Evolutionary conservation across 2,888 invertebrate genomes (phyloP).

Genomic region (Cephus pulcher): DNA sequence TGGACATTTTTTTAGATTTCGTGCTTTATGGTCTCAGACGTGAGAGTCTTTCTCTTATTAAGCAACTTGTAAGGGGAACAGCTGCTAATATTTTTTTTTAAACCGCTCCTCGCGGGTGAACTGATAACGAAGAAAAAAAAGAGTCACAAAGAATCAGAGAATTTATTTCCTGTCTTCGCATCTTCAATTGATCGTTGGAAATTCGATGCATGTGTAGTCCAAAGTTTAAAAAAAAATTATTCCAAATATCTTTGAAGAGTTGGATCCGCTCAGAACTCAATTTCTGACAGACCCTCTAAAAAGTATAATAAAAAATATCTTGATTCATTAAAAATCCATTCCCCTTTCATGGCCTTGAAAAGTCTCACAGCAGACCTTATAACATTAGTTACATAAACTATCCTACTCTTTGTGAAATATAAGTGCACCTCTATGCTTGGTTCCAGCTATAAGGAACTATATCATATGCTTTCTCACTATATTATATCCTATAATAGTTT

Average conservation of each 20-base stretch:
- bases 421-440: constrained; percentile 17
- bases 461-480: constrained; percentile 1
- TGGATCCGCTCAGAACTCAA: background rate
- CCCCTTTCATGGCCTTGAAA: background rate
- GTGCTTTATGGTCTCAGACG: constrained; percentile 29
- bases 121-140: constrained; percentile 6
- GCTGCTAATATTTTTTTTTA: constrained; percentile 11
- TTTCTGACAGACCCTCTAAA: background rate
- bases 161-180: background rate
- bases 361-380: background rate
- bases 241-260: background rate
- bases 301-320: background rate
- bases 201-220: background rate
- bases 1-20: constrained; percentile 30
- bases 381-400: background rate
- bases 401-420: constrained; percentile 10
- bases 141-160: background rate
- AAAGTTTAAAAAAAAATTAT: background rate
- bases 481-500: background rate
- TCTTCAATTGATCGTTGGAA: background rate
- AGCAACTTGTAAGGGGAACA: background rate
- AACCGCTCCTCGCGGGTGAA: constrained; percentile 10
- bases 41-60: background rate
- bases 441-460: constrained; percentile 16
- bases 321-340: background rate